Conservation (phyloP, 2,888 invertebrate species). For the Tyria jacobaeae region DNA sequence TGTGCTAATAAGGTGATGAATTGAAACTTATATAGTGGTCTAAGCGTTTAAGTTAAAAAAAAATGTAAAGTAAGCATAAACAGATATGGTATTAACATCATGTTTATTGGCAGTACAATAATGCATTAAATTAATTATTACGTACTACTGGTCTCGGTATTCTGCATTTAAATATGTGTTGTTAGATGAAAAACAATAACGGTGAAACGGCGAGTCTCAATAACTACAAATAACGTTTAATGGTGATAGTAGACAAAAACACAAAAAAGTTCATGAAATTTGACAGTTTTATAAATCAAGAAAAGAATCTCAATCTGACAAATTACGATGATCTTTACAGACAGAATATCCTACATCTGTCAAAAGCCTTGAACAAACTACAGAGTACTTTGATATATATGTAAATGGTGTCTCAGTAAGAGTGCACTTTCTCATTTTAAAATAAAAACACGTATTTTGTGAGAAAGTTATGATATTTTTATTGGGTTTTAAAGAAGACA, state of each 20-base stretch:
- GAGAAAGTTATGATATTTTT: no score
- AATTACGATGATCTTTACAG: no score
- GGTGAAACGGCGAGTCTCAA: neutral
- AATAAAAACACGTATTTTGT: no score
- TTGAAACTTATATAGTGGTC: neutral
- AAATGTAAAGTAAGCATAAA: neutral
- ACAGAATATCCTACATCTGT: no score
- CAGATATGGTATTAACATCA: neutral
- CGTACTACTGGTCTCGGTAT: neutral
- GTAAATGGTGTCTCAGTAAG: no score
- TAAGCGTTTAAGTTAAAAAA: neutral
- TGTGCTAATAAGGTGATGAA: neutral
- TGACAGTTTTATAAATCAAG: slow-evolving; percentile 1
- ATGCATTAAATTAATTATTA: neutral
- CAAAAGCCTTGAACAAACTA: no score
- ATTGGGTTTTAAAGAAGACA: no score
- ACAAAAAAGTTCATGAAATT: neutral
- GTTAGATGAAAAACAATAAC: neutral
- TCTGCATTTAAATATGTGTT: neutral
- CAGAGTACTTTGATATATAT: no score
- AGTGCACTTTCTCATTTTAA: no score
- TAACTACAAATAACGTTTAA: no score
- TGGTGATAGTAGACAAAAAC: neutral
- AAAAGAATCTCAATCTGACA: no score
- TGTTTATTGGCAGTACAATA: neutral